Base-by-base conservation (phyloP, 2,113 vertebrate species). In the Sinocyclocheilus maitianheensis region DNA sequence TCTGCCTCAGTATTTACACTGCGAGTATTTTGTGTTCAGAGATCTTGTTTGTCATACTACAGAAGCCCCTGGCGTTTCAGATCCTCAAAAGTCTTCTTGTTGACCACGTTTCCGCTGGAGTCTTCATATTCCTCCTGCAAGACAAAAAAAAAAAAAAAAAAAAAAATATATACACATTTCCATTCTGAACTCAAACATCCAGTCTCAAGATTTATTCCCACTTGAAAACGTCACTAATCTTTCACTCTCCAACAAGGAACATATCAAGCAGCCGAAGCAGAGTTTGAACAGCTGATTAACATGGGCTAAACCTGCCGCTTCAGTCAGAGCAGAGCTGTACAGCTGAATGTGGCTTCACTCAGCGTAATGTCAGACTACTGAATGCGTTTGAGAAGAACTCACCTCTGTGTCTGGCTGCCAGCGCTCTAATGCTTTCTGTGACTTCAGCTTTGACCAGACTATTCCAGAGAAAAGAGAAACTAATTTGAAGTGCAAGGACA, bases 401-500 rank as follows among this genome's bases (percentile, higher is more conserved):
- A 98, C 98, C 96, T 99, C 98, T 53, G 98, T 99, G 91, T 99
- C 98, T 0, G 98, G 98, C 93, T 99, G 98, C 98, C 98, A 99
- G 16, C 98, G 93, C 92, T 99, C 98, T 0, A 94, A 96, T 0
- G 98, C 97, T 91, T 99, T 99, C 94, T 98, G 97, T 53, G 96
- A 96, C 91, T 99, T 99, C 93, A 99, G 94, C 90, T 99, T 99
- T 0, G 97, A 96, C 98, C 98, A 99, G 93, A 99, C 98, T 99
- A 69, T 14, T 2, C 13, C 71, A 14, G 60, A 76, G 34, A 84
- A 80, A 4, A 83, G 18, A 60, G 7, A 60, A 22, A 60, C 0
- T 0, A 2, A 60, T 60, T 60, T 60, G 7, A 58, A 18, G 5
- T 67, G 34, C 65, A 69, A 71, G 8, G 18, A 71, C 30, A 9